phyloP scores from a whole-genome alignment of 2,797 vertebrate genomes.

The Poliocrania exsul region DNA sequence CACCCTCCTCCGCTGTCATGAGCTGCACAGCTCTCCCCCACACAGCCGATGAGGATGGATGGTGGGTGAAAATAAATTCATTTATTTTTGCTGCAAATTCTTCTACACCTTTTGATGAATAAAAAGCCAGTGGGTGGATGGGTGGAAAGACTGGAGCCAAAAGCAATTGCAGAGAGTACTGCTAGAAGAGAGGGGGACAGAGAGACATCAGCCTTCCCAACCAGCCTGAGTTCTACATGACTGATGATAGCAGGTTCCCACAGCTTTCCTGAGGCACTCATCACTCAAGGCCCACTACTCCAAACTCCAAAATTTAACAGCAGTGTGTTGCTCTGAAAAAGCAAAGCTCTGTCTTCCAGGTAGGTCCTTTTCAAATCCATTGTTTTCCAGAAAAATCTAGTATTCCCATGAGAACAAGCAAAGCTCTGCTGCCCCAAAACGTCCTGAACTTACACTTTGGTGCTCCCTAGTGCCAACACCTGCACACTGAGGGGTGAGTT shows the following conservation, averaged over 20 bases:
- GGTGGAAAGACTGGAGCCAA: slow-evolving; percentile 42
- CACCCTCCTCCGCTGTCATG: neutral
- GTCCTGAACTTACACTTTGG: neutral
- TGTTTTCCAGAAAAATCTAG: neutral
- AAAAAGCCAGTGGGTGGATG: slow-evolving; percentile 46
- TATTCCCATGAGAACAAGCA: neutral
- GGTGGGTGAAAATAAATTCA: slow-evolving; percentile 41
- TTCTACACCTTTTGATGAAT: slow-evolving; percentile 35
- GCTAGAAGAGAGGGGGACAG: neutral
- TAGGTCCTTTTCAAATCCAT: neutral
- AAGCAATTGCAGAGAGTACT: neutral
- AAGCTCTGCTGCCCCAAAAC: neutral
- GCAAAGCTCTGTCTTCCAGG: neutral
- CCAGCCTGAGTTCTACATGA: neutral
- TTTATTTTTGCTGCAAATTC: slow-evolving; percentile 55
- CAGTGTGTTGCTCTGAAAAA: neutral
- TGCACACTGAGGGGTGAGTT: fast-evolving
- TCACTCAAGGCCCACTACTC: fast-evolving
- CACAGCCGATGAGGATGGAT: neutral
- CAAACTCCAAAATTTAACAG: neutral
- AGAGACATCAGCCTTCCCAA: neutral
- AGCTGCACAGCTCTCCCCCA: slow-evolving; percentile 29
- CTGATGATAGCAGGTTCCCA: neutral
- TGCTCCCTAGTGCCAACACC: neutral
- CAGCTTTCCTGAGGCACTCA: neutral